These are phyloP conservation scores for Diuraphis noxia DNA, from an alignment of 1,140 invertebrate species.

Conservation along the genomic window DNA sequence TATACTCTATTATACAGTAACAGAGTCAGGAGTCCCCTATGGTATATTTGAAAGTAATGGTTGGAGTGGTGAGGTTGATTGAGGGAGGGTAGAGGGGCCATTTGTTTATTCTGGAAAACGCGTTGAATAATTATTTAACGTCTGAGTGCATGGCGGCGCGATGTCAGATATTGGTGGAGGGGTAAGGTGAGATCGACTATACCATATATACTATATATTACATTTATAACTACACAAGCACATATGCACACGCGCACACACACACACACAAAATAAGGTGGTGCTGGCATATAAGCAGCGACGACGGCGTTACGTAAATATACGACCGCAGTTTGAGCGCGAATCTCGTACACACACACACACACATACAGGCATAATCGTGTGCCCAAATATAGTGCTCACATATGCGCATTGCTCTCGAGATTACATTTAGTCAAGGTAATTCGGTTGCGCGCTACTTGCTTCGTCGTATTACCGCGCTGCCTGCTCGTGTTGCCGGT, in stretches of 20 bases:
- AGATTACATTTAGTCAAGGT: background rate
- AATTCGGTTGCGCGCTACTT: background rate
- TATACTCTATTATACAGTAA: background rate
- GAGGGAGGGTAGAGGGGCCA: too few relatives aligned
- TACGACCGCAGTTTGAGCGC: background rate
- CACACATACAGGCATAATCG: background rate
- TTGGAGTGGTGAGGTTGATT: too few relatives aligned
- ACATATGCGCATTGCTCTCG: background rate
- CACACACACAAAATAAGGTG: background rate
- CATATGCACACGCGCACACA: too few relatives aligned
- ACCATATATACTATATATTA: too few relatives aligned
- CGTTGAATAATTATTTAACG: slow-evolving; percentile 12
- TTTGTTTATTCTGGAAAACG: background rate
- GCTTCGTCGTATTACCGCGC: background rate
- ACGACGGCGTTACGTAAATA: background rate
- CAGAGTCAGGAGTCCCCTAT: too few relatives aligned
- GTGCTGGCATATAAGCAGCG: background rate
- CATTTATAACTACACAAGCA: too few relatives aligned
- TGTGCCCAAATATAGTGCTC: background rate
- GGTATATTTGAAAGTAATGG: too few relatives aligned
- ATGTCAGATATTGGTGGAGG: background rate
- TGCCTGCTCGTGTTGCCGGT: background rate
- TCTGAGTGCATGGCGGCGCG: background rate
- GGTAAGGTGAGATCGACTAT: too few relatives aligned
- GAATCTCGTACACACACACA: background rate